Evolutionary conservation across 2,888 invertebrate species (phyloP).

Genomic region (Philereme transversata): DNA sequence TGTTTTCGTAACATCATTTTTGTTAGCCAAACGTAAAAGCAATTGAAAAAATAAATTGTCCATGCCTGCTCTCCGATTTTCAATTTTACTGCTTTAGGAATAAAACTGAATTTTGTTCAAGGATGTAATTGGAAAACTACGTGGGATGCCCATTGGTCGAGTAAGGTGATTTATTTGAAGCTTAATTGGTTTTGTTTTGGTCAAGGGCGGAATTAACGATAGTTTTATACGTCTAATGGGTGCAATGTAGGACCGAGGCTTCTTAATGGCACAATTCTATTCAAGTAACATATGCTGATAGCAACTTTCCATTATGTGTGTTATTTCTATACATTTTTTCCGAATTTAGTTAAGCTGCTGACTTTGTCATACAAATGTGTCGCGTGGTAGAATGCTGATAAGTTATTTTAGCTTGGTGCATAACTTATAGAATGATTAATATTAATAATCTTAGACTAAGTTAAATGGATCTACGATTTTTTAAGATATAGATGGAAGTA

Average conservation of each 20-base stretch:
- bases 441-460: no score
- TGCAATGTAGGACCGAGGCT: slow-evolving; percentile 56
- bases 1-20: slow-evolving; percentile 46
- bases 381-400: no score
- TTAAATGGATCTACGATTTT: no score
- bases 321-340: no score
- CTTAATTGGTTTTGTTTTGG: slow-evolving; percentile 75
- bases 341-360: no score
- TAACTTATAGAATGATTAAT: no score
- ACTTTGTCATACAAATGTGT: no score
- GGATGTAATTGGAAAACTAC: slow-evolving; percentile 42
- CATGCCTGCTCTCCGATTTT: neutral
- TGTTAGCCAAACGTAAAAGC: slow-evolving; percentile 38
- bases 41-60: slow-evolving; percentile 43
- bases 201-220: slow-evolving; percentile 69
- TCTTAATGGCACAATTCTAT: slow-evolving; percentile 55
- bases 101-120: slow-evolving; percentile 27
- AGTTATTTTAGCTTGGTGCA: no score
- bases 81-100: neutral
- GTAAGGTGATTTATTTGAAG: slow-evolving; percentile 66
- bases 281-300: slow-evolving; percentile 20
- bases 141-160: slow-evolving; percentile 46
- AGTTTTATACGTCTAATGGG: slow-evolving; percentile 69
- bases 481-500: no score
- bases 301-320: no score